phyloP scores from a whole-genome alignment of 2,888 invertebrate species.

The Archaeoteleia sp. region DNA sequence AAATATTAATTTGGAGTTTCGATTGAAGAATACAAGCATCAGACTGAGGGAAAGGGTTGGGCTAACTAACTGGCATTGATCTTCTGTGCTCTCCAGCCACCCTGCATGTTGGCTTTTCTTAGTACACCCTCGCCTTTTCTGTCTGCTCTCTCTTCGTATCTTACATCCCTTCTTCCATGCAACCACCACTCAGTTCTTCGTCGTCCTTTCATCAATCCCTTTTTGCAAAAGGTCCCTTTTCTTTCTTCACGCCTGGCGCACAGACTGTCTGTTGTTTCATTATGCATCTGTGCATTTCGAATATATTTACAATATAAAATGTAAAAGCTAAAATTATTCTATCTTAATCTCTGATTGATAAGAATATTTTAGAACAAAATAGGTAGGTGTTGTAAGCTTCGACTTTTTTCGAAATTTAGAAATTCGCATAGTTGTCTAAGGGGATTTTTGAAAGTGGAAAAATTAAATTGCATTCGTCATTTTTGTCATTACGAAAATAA shows the following conservation, averaged over 20 bases:
- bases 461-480: background rate
- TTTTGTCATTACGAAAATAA: background rate
- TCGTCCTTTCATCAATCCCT: conserved; percentile 40
- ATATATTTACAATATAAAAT: too few species aligned
- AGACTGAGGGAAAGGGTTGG: conserved; percentile 45
- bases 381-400: too few species aligned
- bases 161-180: conserved; percentile 41
- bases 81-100: conserved; percentile 60
- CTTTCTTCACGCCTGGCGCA: conserved; percentile 34
- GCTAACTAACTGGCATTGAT: conserved; percentile 62
- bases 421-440: too few species aligned
- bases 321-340: too few species aligned
- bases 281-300: conserved; percentile 10
- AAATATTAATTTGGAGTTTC: too few species aligned
- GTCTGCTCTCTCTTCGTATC: conserved; percentile 22
- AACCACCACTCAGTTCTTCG: conserved; percentile 33
- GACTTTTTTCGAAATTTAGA: too few species aligned
- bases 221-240: conserved; percentile 24
- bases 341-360: too few species aligned
- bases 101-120: conserved; percentile 68
- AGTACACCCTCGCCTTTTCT: conserved; percentile 59
- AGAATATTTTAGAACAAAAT: too few species aligned
- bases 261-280: conserved; percentile 20
- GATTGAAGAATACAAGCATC: conserved; percentile 16
- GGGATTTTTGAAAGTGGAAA: background rate